Evolutionary conservation across 2,888 invertebrate species (phyloP).

Genomic region (Congeria kusceri): DNA sequence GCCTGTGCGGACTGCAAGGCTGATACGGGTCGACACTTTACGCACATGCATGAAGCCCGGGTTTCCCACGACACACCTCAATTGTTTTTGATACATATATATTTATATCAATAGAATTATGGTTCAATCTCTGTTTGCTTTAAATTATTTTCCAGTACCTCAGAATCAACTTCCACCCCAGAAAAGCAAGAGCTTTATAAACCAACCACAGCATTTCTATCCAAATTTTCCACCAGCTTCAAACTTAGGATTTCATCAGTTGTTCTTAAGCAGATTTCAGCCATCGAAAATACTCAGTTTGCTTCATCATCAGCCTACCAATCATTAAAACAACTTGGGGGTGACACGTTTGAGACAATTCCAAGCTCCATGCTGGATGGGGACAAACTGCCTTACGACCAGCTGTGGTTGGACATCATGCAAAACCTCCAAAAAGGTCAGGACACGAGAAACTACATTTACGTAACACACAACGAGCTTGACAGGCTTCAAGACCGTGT

Average conservation of each 20-base stretch:
- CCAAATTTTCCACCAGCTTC: constrained; percentile 66
- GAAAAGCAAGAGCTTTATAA: constrained; percentile 17
- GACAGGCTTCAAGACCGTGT: constrained; percentile 73
- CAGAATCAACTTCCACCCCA: background rate
- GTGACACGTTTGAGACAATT: constrained; percentile 33
- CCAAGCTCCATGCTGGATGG: constrained; percentile 44
- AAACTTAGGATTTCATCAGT: constrained; percentile 57
- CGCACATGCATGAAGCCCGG: too few species aligned
- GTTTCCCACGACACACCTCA: too few species aligned
- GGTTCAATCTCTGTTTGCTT: too few species aligned
- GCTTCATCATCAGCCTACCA: constrained; percentile 44
- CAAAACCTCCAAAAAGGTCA: constrained; percentile 74
- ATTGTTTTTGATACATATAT: too few species aligned
- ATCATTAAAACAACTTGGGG: constrained; percentile 44
- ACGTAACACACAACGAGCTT: constrained; percentile 75
- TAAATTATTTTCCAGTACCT: background rate
- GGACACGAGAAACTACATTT: constrained; percentile 70
- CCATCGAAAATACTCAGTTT: constrained; percentile 44
- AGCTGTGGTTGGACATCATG: constrained; percentile 78
- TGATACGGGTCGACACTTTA: too few species aligned
- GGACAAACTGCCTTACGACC: constrained; percentile 69
- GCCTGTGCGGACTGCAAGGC: too few species aligned
- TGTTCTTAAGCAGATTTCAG: constrained; percentile 53
- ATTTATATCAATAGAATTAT: too few species aligned
- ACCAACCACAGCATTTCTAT: constrained; percentile 40